Percentiles rank a stretch among this genome's conserved stretches.
phyloP scores from a whole-genome alignment of 2,888 invertebrate species.

The Standfussiana lucernea region DNA sequence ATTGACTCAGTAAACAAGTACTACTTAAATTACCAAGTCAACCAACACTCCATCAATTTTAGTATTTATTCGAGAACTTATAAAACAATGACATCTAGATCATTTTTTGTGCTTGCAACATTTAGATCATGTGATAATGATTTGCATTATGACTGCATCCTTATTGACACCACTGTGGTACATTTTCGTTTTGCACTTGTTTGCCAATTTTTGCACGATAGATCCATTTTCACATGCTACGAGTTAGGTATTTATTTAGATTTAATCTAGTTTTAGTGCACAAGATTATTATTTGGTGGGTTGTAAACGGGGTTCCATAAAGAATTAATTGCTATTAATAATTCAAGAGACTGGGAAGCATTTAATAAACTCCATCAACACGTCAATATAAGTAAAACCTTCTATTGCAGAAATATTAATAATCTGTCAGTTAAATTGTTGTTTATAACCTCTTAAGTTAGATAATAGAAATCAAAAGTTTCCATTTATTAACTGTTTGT shows the following conservation, averaged over 20 bases:
- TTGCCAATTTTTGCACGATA: slow-evolving; percentile 11
- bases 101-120: slow-evolving; percentile 24
- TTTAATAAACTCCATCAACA: neutral
- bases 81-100: slow-evolving; percentile 6
- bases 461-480: slow-evolving; percentile 23
- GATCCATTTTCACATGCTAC: slow-evolving; percentile 5
- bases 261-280: too few relatives aligned
- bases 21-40: neutral
- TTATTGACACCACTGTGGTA: slow-evolving; percentile 10
- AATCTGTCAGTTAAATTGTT: neutral
- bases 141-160: slow-evolving; percentile 14
- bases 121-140: slow-evolving; percentile 12
- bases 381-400: neutral
- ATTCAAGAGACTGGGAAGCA: neutral
- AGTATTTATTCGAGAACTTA: slow-evolving; percentile 3
- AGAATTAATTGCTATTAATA: neutral
- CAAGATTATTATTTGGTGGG: neutral
- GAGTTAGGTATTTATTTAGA: neutral
- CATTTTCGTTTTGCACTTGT: neutral
- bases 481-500: slow-evolving; percentile 17
- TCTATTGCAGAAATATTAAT: neutral
- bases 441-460: neutral
- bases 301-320: neutral
- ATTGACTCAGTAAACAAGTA: neutral
- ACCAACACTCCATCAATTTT: neutral